phyloP scores from a whole-genome alignment of 2,797 vertebrate species.

The Enteromius fasciolatus region DNA sequence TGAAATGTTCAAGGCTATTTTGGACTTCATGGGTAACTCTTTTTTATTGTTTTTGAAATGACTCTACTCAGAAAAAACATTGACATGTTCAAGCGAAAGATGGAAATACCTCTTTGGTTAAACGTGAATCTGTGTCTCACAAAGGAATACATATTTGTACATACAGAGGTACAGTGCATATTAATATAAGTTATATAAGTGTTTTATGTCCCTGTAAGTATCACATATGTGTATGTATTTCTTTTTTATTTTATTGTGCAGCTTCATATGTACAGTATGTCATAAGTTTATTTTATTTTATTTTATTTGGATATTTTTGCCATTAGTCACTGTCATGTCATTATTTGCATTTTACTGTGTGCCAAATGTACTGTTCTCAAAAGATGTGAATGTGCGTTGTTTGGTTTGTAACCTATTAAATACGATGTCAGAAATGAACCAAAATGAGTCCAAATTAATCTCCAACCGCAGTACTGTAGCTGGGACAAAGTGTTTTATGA shows the following conservation, averaged over 20 bases:
- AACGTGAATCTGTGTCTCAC: constrained; percentile 80
- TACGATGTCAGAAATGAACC: constrained; percentile 78
- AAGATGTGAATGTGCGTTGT: constrained; percentile 96
- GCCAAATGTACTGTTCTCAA: constrained; percentile 98
- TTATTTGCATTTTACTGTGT: constrained; percentile 87
- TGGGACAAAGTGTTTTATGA: background rate
- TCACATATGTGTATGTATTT: constrained; percentile 64
- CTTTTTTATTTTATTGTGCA: constrained; percentile 81
- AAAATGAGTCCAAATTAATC: background rate
- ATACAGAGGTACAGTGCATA: constrained; percentile 62
- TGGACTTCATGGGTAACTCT: constrained; percentile 17
- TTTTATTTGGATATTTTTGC: constrained; percentile 67
- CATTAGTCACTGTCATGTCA: constrained; percentile 86
- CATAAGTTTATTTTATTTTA: constrained; percentile 65
- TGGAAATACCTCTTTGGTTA: constrained; percentile 81
- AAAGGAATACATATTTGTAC: constrained; percentile 75
- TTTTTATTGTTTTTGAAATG: constrained; percentile 42
- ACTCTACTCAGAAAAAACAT: constrained; percentile 69
- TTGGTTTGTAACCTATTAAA: constrained; percentile 91
- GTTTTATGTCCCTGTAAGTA: constrained; percentile 62
- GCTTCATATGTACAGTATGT: constrained; percentile 84
- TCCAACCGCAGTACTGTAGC: background rate
- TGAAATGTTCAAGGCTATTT: constrained; percentile 20
- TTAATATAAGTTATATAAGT: constrained; percentile 57
- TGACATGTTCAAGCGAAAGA: constrained; percentile 66